phyloP scores from a whole-genome alignment of 2,888 invertebrate species.

The Agelastica alni region DNA sequence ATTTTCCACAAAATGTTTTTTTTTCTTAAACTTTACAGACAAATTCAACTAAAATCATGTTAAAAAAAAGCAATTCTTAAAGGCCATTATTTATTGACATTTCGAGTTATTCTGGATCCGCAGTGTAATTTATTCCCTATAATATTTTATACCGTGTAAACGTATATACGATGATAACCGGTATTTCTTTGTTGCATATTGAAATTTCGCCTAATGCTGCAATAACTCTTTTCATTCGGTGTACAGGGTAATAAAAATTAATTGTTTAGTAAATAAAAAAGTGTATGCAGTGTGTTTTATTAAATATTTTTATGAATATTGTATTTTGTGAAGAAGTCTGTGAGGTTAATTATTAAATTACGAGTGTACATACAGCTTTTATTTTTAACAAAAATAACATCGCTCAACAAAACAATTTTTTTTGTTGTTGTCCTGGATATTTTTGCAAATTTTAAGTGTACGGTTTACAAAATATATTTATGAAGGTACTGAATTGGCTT shows the following conservation, averaged over 20 bases:
- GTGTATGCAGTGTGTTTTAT: no score
- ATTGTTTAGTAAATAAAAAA: no score
- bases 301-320: no score
- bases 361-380: no score
- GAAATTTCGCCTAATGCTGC: constrained; percentile 52
- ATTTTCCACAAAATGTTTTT: not conserved
- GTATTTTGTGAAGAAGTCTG: no score
- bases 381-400: no score
- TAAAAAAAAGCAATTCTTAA: constrained; percentile 47
- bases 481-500: no score
- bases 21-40: constrained; percentile 6
- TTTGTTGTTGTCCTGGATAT: no score
- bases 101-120: constrained; percentile 49
- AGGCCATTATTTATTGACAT: constrained; percentile 53
- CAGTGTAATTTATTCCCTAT: constrained; percentile 49
- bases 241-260: constrained; percentile 3
- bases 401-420: no score
- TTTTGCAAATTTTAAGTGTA: no score
- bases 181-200: constrained; percentile 54
- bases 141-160: constrained; percentile 54
- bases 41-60: constrained; percentile 31
- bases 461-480: no score
- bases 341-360: no score
- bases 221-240: constrained; percentile 47
- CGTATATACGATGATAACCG: constrained; percentile 48